A percentile compares a stretch with the other conserved stretches of the same genome.
phyloP scores from a whole-genome alignment of 2,888 invertebrate genomes.

The Xestia xanthographa region DNA sequence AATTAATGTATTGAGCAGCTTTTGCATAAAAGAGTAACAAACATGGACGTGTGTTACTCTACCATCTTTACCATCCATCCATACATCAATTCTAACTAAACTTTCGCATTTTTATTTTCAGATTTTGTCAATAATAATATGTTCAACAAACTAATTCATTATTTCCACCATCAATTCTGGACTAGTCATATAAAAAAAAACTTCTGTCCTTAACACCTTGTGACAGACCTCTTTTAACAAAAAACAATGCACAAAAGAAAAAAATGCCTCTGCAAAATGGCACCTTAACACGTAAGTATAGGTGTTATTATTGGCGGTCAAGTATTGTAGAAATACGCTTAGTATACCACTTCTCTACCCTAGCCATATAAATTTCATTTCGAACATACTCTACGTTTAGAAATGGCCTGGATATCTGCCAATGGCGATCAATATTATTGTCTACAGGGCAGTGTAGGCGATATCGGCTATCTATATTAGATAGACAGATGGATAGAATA shows the following conservation, averaged over 20 bases:
- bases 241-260: neutral
- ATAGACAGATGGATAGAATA: neutral
- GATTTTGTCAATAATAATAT: too few relatives aligned
- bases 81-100: too few relatives aligned
- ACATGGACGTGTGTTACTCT: too few relatives aligned
- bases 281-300: neutral
- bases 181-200: neutral
- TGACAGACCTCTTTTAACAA: neutral
- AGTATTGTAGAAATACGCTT: slow-evolving; percentile 21
- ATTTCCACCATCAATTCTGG: too few relatives aligned
- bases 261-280: neutral
- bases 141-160: neutral
- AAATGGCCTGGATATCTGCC: slow-evolving; percentile 35
- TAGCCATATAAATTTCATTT: slow-evolving; percentile 41
- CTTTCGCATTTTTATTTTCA: too few relatives aligned
- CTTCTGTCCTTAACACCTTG: neutral
- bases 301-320: neutral
- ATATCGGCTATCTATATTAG: slow-evolving; percentile 28
- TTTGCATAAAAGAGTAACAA: too few relatives aligned
- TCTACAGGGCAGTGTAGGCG: slow-evolving; percentile 22
- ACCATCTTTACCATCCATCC: too few relatives aligned
- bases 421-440: slow-evolving; percentile 28
- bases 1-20: too few relatives aligned
- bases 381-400: slow-evolving; percentile 24
- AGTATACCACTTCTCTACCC: neutral